Base-by-base conservation (phyloP, 1,140 invertebrate species). In the Drosophila parvula region DNA sequence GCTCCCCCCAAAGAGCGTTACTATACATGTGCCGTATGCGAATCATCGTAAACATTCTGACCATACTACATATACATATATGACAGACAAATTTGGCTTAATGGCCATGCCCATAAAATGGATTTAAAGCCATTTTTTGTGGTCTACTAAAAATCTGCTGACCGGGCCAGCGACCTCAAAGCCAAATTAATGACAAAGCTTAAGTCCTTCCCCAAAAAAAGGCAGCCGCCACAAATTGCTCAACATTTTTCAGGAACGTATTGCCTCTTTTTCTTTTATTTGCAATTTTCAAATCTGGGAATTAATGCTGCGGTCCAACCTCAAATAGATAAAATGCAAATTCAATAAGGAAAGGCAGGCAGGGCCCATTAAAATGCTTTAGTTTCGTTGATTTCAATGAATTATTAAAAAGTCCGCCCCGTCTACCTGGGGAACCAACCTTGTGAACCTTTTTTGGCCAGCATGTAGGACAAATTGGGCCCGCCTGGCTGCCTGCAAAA, bases 41-140 rank as follows among this genome's bases (percentile, higher is more conserved):
- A 70, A 71, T 70, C 68, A 71, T 70, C 53, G 68, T 71, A 41
- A 71, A 43, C 68, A 71, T 71, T 47, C 12, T 10, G 30, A 47
- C 16, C 48, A 32, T 34, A 22, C 22, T 53, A 56, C 14, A 57
- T 16, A 63, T 30, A 41, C 34, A 28, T 22, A 34, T 50, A 77
- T 73, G 74, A 77, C 74, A 44, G 55, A 77, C 55, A 68, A 47
- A 77, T 77, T 77, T 76, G 38, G 48, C 36, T 77, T 77, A 77
- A 77, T 77, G 74, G 84, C 79, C 76, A 51, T 34, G 64, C 60
- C 58, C 83, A 88, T 86, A 86, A 86, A 86, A 85, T 63, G 67
- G 76, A 86, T 86, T 86, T 88, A 88, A 89, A 88, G 81, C 78
- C 68, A 81, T 86, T 85, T 84, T 80, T 84, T 81, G 81, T 34